Base-by-base conservation (phyloP, 2,797 vertebrate species). In the Danio tinwini region DNA sequence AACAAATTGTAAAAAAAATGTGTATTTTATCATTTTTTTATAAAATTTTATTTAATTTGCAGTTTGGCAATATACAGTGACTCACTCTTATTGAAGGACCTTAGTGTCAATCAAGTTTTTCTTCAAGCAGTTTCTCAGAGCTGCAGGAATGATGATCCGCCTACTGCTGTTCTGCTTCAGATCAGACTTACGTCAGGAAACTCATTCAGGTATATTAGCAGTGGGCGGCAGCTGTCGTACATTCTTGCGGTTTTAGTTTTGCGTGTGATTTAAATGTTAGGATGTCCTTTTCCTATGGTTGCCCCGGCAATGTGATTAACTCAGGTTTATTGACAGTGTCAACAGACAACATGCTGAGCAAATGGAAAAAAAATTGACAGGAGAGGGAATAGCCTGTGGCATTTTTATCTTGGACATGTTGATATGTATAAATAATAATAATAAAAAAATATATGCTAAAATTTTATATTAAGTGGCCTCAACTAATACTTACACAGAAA, bases 161-260 rank as follows among this genome's bases (percentile, higher is more conserved):
- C 74, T 59, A 69, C 44, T 19, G 13, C 1, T 63, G 65, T 76
- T 50, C 61, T 7, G 16, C 53, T 58, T 74, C 39, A 37, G 53
- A 49, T 40, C 10, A 29, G 37, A 71, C 53, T 82, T 72, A 83
- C 79, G 83, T 86, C 78, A 85, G 45, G 14, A 77, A 39, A 64
- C 65, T 65, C 47, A 64, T 79, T 79, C 77, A 59, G 50, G 12
- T 61, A 21, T 80, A 45, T 67, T 74, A 67, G 74, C 73, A 71
- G 76, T 75, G 84, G 82, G 78, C 37, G 74, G 78, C 49, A 77
- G 74, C 65, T 75, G 64, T 53, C 44, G 76, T 65, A 77, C 85
- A 85, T 88, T 81, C 81, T 81, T 87, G 87, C 78, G 84, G 86
- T 85, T 85, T 80, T 64, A 67, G 72, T 78, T 82, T 78, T 85